Percentiles rank a stretch among this genome's conserved stretches.
Conservation (phyloP, 2,113 vertebrate species). For the Hepsetus odoe region DNA sequence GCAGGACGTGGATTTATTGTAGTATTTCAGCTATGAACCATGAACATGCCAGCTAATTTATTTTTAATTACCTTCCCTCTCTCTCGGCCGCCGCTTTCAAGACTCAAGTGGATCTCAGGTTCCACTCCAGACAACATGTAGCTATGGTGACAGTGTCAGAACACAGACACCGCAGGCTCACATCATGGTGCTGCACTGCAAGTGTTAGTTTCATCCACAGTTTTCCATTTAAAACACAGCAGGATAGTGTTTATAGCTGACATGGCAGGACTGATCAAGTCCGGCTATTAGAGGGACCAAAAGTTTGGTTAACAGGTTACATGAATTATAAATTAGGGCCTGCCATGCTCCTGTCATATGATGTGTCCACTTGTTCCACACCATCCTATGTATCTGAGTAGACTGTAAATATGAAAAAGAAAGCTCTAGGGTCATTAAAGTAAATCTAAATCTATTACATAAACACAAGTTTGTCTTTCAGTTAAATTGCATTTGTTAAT, state of each 20-base stretch:
- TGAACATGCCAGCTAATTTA: conserved; percentile 41
- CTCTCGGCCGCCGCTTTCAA: conserved; percentile 20
- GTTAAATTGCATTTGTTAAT: no score
- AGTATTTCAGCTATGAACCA: not conserved
- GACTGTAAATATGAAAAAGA: not conserved
- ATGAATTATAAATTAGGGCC: conserved; percentile 9
- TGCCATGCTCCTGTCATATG: not conserved
- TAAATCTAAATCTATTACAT: not conserved
- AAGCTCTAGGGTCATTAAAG: not conserved
- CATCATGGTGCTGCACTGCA: not conserved
- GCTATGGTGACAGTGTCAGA: conserved; percentile 43
- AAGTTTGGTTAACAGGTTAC: not conserved
- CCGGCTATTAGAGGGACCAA: not conserved
- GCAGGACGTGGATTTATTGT: conserved; percentile 14
- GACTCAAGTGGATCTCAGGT: conserved; percentile 49
- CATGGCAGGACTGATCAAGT: not conserved
- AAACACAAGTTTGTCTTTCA: no score
- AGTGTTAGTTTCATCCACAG: not conserved
- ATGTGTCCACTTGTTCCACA: not conserved
- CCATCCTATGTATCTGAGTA: not conserved
- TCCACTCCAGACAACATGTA: conserved; percentile 27
- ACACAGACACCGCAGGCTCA: not conserved
- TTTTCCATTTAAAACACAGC: not conserved
- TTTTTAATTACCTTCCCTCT: conserved; percentile 45
- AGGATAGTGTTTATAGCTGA: not conserved